A percentile compares a stretch with the other conserved stretches of the same genome.
These are phyloP conservation scores for Chloebia gouldiae DNA, from an alignment of 2,113 vertebrate genomes.

Conservation along the genomic window DNA sequence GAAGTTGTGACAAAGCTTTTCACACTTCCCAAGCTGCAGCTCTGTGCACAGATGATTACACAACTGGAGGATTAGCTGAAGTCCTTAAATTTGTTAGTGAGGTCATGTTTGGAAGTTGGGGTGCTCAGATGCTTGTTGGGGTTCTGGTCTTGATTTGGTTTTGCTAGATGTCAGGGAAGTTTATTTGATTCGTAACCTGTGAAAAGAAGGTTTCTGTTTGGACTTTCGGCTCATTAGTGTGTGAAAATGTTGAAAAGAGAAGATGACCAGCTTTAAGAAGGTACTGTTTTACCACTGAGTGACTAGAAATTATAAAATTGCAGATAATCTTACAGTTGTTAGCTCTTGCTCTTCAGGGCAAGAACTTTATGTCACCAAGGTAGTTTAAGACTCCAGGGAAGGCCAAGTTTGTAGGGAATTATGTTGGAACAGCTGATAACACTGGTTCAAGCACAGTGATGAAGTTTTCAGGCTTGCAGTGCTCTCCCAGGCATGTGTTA, in stretches of 20 bases:
- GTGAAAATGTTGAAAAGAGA: neutral
- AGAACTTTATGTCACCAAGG: neutral
- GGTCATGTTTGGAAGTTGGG: neutral
- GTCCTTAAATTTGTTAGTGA: neutral
- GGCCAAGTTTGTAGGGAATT: neutral
- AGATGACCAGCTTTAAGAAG: neutral
- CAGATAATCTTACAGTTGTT: neutral
- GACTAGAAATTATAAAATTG: neutral
- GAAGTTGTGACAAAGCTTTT: slow-evolving; percentile 1
- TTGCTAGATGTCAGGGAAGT: neutral
- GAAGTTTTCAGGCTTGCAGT: neutral
- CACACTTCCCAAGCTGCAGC: neutral
- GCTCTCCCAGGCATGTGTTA: neutral
- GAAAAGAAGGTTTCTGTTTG: neutral
- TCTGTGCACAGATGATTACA: neutral
- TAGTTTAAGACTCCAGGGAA: neutral
- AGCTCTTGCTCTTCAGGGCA: neutral
- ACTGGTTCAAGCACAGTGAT: neutral
- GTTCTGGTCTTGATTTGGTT: neutral
- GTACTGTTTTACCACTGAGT: neutral
- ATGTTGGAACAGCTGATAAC: neutral
- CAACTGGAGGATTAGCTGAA: neutral
- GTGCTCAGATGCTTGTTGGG: neutral
- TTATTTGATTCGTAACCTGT: neutral
- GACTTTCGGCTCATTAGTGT: neutral